Percentiles rank a stretch among this genome's conserved stretches.
Conservation (phyloP, 2,797 vertebrate genomes). For the Chromis chromis region DNA sequence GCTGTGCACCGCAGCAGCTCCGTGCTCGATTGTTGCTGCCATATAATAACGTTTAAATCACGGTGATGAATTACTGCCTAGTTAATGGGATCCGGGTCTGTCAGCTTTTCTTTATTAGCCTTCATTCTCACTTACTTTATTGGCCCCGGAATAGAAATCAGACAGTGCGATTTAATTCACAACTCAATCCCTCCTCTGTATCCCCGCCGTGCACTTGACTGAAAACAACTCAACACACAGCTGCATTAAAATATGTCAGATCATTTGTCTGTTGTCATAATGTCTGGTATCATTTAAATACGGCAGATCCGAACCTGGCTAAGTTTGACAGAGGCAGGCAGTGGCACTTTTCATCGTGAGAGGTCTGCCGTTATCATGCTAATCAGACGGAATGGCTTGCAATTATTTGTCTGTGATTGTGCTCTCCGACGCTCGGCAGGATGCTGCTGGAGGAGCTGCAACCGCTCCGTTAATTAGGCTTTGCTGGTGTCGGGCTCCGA, state of each 20-base stretch:
- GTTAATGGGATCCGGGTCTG: slow-evolving; percentile 49
- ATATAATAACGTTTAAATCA: slow-evolving; percentile 55
- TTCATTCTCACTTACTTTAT: slow-evolving; percentile 50
- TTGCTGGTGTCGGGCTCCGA: slow-evolving; percentile 43
- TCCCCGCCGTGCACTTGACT: slow-evolving; percentile 24
- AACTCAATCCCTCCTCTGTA: slow-evolving; percentile 24
- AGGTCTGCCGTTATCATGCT: slow-evolving; percentile 65
- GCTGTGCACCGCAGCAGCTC: neutral
- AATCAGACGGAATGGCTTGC: slow-evolving; percentile 72
- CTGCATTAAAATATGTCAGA: slow-evolving; percentile 53
- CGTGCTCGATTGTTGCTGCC: slow-evolving; percentile 22
- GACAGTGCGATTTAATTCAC: slow-evolving; percentile 32
- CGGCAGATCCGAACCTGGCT: slow-evolving; percentile 5
- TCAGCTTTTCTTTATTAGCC: slow-evolving; percentile 51
- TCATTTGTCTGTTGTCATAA: slow-evolving; percentile 45
- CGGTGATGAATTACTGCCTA: slow-evolving; percentile 52
- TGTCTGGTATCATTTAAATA: slow-evolving; percentile 41
- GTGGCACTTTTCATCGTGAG: slow-evolving; percentile 26
- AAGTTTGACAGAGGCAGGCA: slow-evolving; percentile 32
- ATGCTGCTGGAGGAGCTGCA: slow-evolving; percentile 59
- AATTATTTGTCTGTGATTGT: slow-evolving; percentile 76
- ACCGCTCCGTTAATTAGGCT: slow-evolving; percentile 76
- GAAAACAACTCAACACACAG: slow-evolving; percentile 23
- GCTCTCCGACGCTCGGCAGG: slow-evolving; percentile 59
- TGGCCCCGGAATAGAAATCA: slow-evolving; percentile 32